Evolutionary conservation across 2,113 vertebrate genomes (phyloP).

Genomic region (Struthio camelus): DNA sequence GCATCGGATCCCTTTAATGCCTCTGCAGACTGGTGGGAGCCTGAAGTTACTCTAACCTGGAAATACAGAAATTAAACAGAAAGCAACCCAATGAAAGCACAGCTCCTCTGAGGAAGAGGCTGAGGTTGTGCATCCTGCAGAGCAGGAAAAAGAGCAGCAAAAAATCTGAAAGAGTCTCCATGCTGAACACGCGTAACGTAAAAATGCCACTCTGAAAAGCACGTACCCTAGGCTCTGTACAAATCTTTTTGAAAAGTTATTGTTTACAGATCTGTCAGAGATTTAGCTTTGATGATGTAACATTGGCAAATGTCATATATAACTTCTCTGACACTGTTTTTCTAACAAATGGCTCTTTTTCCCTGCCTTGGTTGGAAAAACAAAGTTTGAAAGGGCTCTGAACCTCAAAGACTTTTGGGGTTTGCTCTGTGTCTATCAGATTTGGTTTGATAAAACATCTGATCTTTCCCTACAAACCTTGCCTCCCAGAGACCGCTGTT

Average conservation of each 20-base stretch:
- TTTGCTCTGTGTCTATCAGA: not conserved
- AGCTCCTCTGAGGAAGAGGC: not conserved
- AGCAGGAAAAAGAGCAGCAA: not conserved
- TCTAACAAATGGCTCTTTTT: conserved; percentile 48
- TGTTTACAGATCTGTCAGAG: conserved; percentile 57
- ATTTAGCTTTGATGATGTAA: conserved; percentile 51
- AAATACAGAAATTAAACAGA: accelerated
- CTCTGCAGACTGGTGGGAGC: not conserved
- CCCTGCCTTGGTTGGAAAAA: not conserved
- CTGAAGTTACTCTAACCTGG: not conserved
- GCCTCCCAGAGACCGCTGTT: not conserved
- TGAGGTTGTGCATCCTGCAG: not conserved
- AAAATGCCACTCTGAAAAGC: not conserved
- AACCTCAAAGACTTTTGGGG: not conserved
- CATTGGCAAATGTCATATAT: conserved; percentile 14
- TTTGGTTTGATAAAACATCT: not conserved
- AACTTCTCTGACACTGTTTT: conserved; percentile 49
- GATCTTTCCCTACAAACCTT: not conserved
- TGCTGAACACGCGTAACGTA: not conserved
- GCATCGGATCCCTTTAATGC: not conserved
- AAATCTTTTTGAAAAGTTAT: conserved; percentile 15
- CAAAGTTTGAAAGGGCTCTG: not conserved
- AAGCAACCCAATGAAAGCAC: not conserved
- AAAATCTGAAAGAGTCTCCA: not conserved
- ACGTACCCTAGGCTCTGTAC: not conserved